Evolutionary conservation across 2,113 vertebrate species (phyloP).

Genomic region (Pygoscelis adeliae): DNA sequence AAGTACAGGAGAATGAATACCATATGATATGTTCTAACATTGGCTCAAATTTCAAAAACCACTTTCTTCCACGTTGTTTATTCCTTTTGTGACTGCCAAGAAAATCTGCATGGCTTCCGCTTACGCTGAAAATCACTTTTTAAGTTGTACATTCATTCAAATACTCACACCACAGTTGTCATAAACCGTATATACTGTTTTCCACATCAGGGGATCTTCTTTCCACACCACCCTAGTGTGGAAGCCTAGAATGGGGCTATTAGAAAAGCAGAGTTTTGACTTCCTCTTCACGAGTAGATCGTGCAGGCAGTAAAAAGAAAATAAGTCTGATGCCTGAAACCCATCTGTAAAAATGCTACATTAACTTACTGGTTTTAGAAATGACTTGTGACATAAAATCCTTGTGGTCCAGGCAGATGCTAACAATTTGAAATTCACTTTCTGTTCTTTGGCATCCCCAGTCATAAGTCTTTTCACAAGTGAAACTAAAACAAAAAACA

Average conservation of each 20-base stretch:
- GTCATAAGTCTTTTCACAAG: neutral
- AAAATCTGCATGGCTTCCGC: neutral
- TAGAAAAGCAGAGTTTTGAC: neutral
- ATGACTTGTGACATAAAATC: neutral
- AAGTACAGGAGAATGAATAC: neutral
- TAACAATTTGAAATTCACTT: neutral
- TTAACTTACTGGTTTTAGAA: neutral
- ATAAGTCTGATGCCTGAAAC: neutral
- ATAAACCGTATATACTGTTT: neutral
- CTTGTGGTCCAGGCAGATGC: neutral
- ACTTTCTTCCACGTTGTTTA: neutral
- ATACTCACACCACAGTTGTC: neutral
- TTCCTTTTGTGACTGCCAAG: neutral
- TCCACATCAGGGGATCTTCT: neutral
- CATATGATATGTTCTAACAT: neutral
- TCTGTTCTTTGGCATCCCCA: neutral
- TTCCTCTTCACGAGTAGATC: neutral
- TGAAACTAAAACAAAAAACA: neutral
- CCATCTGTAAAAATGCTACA: neutral
- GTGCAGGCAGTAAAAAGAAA: neutral
- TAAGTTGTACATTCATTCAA: neutral
- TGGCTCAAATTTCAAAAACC: neutral
- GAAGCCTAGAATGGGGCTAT: neutral
- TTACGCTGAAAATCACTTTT: neutral
- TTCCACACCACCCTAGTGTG: neutral